phyloP scores from a whole-genome alignment of 2,797 vertebrate species.

The Phyllotis vaccarum region DNA sequence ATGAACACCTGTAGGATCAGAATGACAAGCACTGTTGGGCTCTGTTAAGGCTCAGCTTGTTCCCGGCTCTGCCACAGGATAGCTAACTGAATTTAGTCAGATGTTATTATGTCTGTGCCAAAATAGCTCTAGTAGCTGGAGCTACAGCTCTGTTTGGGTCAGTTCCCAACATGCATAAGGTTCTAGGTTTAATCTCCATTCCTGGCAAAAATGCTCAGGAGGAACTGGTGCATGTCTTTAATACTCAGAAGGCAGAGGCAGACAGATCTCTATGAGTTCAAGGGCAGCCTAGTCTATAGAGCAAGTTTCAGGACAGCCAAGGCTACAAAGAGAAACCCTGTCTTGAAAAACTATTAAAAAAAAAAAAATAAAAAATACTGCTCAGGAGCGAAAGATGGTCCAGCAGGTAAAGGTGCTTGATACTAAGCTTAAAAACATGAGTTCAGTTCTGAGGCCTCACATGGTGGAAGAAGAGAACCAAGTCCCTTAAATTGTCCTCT shows the following conservation, averaged over 20 bases:
- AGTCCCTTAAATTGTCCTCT: not conserved
- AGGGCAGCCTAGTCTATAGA: too few species aligned
- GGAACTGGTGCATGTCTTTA: too few species aligned
- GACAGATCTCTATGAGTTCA: too few species aligned
- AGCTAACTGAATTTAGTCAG: not conserved
- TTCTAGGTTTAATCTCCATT: not conserved
- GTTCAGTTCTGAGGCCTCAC: not conserved
- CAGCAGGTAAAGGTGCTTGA: not conserved
- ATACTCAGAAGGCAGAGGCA: too few species aligned
- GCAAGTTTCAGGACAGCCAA: too few species aligned
- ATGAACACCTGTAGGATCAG: not conserved
- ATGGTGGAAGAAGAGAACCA: not conserved
- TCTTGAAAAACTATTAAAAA: too few species aligned
- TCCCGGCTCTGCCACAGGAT: not conserved
- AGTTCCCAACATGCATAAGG: not conserved
- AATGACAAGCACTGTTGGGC: too few species aligned
- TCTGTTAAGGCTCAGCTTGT: not conserved
- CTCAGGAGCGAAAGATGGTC: not conserved
- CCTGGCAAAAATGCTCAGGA: not conserved
- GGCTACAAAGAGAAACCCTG: too few species aligned
- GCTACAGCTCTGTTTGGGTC: not conserved
- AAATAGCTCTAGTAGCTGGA: not conserved
- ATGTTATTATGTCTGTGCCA: not conserved
- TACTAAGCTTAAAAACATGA: not conserved
- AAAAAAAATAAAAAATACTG: too few species aligned